Base-by-base conservation (phyloP, 2,113 vertebrate genomes). In the Ictidomys tridecemlineatus region DNA sequence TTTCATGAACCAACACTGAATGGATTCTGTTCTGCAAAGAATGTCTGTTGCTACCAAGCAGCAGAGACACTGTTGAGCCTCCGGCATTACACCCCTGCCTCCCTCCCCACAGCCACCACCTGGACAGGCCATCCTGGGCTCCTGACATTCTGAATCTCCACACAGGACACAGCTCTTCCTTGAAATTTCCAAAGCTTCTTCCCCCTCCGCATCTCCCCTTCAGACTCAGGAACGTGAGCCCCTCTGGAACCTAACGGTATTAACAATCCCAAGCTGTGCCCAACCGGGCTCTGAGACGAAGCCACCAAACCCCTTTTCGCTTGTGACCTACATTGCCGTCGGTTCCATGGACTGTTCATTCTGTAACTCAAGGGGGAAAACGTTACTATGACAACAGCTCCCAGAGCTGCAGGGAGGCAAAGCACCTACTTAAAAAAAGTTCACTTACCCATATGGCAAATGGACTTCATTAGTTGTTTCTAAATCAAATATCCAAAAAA, bases 371-470 rank as follows among this genome's bases (percentile, higher is more conserved):
- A 96, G 93, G 70, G 93, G 94, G 97, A 45, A 95, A 93, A 83
- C 83, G 98, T 98, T 98, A 97, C 98, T 92, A 97, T 98, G 94
- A 97, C 88, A 98, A 98, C 97, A 93, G 96, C 76, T 97, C 93
- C 34, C 72, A 58, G 96, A 97, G 97, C 83, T 96, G 83, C 93
- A n/a, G 34, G 90, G 98, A 97, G 95, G 85, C 20, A 97, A 98
- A 97, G 89, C 94, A 98, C 73, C 56, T 95, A 93, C 95, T 97
- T 94, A 95, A 67, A 97, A 98, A 98, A 97, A 94, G 95, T 97
- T 20, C 93, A 94, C 97, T 78, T 98, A 95, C 98, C 96, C 95
- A 93, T 96, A 95, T 97, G 95, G 96, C 92, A 97, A 97, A 95
- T 91, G 96, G 96, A 97, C 98, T 96, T 97, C 79, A 93, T 95